A percentile compares a stretch with the other conserved stretches of the same genome.
These are phyloP conservation scores for Schrankia costaestrigalis DNA, from an alignment of 2,888 invertebrate species.

Conservation along the genomic window DNA sequence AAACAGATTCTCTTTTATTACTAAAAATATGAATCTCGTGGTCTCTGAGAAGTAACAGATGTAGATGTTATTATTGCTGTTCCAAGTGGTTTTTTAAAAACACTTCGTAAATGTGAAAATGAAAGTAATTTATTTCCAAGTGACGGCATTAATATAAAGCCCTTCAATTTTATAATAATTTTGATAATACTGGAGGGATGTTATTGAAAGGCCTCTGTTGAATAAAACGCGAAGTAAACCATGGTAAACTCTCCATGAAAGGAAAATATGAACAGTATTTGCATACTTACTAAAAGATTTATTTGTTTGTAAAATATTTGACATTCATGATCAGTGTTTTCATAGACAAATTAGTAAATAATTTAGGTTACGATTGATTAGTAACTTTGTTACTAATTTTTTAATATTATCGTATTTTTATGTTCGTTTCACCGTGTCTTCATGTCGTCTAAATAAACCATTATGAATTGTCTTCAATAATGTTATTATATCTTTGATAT, in stretches of 20 bases:
- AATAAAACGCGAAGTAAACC: slow-evolving; percentile 53
- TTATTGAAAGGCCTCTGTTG: slow-evolving; percentile 60
- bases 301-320: too few relatives aligned
- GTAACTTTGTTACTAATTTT: too few relatives aligned
- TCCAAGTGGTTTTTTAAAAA: slow-evolving; percentile 18
- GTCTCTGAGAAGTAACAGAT: slow-evolving; percentile 24
- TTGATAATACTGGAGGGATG: slow-evolving; percentile 50
- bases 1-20: too few relatives aligned
- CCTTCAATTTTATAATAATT: slow-evolving; percentile 53
- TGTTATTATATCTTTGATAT: too few relatives aligned
- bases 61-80: slow-evolving; percentile 20
- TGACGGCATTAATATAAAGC: slow-evolving; percentile 43
- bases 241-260: slow-evolving; percentile 38
- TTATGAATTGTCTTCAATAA: too few relatives aligned
- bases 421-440: too few relatives aligned
- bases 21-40: slow-evolving; percentile 15
- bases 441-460: too few relatives aligned
- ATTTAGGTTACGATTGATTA: too few relatives aligned
- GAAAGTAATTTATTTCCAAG: slow-evolving; percentile 43
- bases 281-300: too few relatives aligned
- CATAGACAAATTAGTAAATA: too few relatives aligned
- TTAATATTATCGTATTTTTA: too few relatives aligned
- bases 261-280: background rate
- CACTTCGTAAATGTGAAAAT: slow-evolving; percentile 21
- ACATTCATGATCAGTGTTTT: too few relatives aligned